Percentiles rank a stretch among this genome's conserved stretches.
Evolutionary conservation across 2,888 invertebrate species (phyloP).

Genomic region (Caenorhabditis sp.): DNA sequence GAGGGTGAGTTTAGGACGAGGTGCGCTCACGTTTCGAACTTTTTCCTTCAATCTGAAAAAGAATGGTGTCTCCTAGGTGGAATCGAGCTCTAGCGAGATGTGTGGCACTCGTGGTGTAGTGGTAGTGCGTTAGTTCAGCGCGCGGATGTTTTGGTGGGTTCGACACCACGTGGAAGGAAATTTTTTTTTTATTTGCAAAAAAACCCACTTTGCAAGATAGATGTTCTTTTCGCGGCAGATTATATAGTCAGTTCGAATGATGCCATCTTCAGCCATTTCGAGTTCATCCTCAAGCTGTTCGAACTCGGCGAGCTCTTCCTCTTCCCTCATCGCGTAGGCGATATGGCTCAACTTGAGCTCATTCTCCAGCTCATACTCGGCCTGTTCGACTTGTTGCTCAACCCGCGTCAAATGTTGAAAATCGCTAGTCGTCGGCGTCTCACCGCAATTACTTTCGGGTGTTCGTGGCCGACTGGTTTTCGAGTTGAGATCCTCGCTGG

Average conservation of each 20-base stretch:
- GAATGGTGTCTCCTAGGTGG: too few species aligned
- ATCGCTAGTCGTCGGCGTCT: conserved; percentile 11
- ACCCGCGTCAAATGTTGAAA: conserved; percentile 29
- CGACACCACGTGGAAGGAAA: too few species aligned
- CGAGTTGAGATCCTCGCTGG: conserved; percentile 51
- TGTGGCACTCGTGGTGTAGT: too few species aligned
- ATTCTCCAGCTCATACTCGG: conserved; percentile 23
- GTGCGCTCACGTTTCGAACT: conserved; percentile 13
- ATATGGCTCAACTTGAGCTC: conserved; percentile 31
- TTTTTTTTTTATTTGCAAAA: not conserved
- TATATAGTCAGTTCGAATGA: conserved; percentile 46
- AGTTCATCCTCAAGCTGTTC: conserved; percentile 53
- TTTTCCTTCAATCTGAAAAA: conserved; percentile 40
- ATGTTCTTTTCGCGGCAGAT: conserved; percentile 39
- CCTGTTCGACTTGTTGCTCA: conserved; percentile 19
- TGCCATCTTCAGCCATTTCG: conserved; percentile 44
- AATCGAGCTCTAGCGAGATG: too few species aligned
- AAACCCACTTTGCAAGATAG: conserved; percentile 46
- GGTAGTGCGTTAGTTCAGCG: too few species aligned
- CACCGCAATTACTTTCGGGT: conserved; percentile 2
- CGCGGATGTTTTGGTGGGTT: too few species aligned
- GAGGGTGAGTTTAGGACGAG: conserved; percentile 33
- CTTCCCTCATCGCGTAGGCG: conserved; percentile 32
- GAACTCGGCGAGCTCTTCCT: conserved; percentile 49
- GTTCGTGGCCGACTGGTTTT: conserved; percentile 26